Evolutionary conservation across 2,888 invertebrate genomes (phyloP).

Genomic region (Cynaeus angustus): DNA sequence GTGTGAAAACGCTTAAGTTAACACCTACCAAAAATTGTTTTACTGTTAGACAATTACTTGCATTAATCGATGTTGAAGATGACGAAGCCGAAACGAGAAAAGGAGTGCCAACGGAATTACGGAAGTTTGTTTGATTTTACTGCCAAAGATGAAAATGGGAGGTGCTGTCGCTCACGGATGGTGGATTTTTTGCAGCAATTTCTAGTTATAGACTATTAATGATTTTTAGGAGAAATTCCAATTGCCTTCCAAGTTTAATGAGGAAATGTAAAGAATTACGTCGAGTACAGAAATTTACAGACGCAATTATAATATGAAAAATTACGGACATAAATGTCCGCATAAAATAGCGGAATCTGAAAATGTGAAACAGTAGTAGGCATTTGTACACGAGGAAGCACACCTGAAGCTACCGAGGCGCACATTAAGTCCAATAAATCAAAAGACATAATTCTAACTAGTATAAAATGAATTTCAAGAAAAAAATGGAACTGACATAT

Average conservation of each 20-base stretch:
- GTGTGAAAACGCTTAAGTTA: slow-evolving; percentile 25
- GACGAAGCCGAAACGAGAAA: slow-evolving; percentile 5
- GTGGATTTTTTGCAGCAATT: not conserved
- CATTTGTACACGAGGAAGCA: not conserved
- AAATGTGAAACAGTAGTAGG: slow-evolving; percentile 4
- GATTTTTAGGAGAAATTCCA: slow-evolving; percentile 13
- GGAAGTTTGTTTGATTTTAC: slow-evolving; percentile 4
- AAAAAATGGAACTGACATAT: too few relatives aligned
- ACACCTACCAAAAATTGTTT: slow-evolving; percentile 36
- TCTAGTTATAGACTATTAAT: slow-evolving; percentile 1
- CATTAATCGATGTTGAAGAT: slow-evolving; percentile 17
- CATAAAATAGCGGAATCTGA: slow-evolving; percentile 10
- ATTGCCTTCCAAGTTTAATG: slow-evolving; percentile 12
- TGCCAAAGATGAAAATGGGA: slow-evolving; percentile 2
- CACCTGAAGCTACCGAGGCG: slow-evolving; percentile 1
- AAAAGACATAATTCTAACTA: not conserved
- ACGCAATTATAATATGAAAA: slow-evolving; percentile 17
- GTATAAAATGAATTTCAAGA: too few relatives aligned
- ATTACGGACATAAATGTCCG: slow-evolving; percentile 16
- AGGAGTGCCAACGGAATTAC: slow-evolving; percentile 22
- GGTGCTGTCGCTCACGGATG: not conserved
- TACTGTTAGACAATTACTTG: slow-evolving; percentile 33
- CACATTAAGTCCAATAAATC: not conserved
- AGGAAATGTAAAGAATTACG: slow-evolving; percentile 12
- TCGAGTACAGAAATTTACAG: slow-evolving; percentile 8